Evolutionary conservation across 2,797 vertebrate species (phyloP), one percentile per base, ranked within the genome.

Genomic region (Phrynocephalus forsythii): DNA sequence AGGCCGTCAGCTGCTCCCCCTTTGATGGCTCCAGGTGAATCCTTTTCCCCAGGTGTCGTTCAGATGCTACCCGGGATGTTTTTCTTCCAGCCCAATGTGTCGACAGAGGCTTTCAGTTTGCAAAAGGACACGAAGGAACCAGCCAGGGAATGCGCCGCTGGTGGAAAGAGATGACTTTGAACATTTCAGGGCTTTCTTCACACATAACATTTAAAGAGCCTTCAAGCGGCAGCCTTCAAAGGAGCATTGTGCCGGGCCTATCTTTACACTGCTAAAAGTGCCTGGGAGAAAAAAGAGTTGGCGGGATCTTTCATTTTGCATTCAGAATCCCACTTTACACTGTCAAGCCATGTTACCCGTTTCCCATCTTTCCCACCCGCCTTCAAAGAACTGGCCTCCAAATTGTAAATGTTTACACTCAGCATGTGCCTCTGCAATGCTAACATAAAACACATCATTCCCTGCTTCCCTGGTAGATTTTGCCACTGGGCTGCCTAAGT

Each of bases 71-170:
- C 81, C 67, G 60, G 66, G 1, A 44, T 13, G 28, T n/a, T 22
- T 13, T 69, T 78, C 38, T 83, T 38, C 86, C 28, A 44, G 22
- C 48, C 63, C 63, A 69, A 68, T 24, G 30, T 48, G 9, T 33
- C 44, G 28, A 77, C 26, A 38, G 38, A 44, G 33, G 2, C 9
- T 38, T 48, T 83, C 72, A 85, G 73, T 76, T 48, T 83, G 16
- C 73, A 16, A 76, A 89, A 91, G 85, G 87, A 93, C 91, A 84
- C 20, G 52, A 9, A 30, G 91, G 75, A 86, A 78, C 87, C 75
- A 68, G 75, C 68, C 56, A 80, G 82, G 79, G 83, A 82, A 90
- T 85, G 83, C 83, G 89, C 81, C 84, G 85, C 52, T 8, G 52
- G 88, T 79, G 88, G 30, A 85, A 87, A 79, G 88, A 79, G 7